Evolutionary conservation across 2,797 vertebrate genomes (phyloP).

Genomic region (Rachycentron canadum): DNA sequence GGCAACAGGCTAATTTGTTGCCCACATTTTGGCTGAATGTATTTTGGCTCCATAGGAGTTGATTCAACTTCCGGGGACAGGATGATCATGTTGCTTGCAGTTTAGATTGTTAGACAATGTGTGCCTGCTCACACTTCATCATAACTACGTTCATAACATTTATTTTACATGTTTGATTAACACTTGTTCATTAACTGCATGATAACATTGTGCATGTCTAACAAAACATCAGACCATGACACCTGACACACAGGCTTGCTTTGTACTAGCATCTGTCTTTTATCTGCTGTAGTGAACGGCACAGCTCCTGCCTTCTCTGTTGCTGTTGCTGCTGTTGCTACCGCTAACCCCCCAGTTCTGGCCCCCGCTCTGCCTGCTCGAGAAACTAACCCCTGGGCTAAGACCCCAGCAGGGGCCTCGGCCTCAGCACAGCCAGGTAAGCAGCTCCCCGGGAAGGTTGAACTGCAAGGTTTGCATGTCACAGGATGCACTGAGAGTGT

Average conservation of each 20-base stretch:
- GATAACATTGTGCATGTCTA: constrained; percentile 51
- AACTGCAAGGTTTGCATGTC: neutral
- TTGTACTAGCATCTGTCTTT: constrained; percentile 67
- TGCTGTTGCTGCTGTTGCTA: constrained; percentile 73
- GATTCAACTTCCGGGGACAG: neutral
- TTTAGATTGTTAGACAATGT: constrained; percentile 1
- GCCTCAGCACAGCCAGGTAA: constrained; percentile 87
- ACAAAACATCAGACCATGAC: constrained; percentile 1
- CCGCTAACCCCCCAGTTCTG: constrained; percentile 82
- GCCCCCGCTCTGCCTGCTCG: constrained; percentile 92
- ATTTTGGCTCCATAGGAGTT: constrained; percentile 13
- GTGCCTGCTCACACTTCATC: constrained; percentile 17
- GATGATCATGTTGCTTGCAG: neutral
- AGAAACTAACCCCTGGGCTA: constrained; percentile 99
- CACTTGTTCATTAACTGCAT: constrained; percentile 39
- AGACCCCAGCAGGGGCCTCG: constrained; percentile 84
- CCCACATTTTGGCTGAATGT: constrained; percentile 15
- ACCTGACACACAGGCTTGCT: constrained; percentile 39
- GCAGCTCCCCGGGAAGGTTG: constrained; percentile 9
- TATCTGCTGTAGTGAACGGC: constrained; percentile 95
- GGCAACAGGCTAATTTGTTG: neutral
- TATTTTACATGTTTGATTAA: constrained; percentile 26
- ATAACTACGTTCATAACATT: constrained; percentile 2
- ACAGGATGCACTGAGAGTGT: no score
- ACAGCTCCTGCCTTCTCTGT: constrained; percentile 90